Conservation (phyloP, 2,113 vertebrate genomes). For the Hippoglossus stenolepis region DNA sequence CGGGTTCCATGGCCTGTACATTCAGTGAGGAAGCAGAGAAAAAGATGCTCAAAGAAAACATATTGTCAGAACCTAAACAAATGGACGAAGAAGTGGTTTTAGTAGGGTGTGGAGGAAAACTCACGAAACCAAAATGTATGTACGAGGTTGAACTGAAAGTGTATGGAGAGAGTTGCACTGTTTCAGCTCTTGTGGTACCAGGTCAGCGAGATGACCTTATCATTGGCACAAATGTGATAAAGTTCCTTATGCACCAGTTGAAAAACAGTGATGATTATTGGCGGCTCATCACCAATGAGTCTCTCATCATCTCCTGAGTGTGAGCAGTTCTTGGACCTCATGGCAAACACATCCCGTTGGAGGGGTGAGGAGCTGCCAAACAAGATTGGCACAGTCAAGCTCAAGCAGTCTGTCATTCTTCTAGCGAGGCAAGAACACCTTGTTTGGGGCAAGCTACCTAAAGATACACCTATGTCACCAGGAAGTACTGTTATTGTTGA, state of each 20-base stretch:
- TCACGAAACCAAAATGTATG: neutral
- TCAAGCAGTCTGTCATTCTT: constrained; percentile 8
- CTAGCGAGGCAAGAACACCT: constrained; percentile 33
- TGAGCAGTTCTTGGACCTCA: neutral
- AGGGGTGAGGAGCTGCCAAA: neutral
- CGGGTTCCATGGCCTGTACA: neutral
- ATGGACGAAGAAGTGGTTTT: neutral
- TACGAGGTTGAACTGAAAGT: neutral
- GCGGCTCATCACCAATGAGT: neutral
- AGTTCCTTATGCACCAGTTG: neutral
- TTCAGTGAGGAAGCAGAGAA: neutral
- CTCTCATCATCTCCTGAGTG: neutral
- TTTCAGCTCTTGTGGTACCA: neutral
- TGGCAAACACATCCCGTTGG: constrained; percentile 9
- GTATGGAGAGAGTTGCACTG: neutral
- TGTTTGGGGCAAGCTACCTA: constrained; percentile 29
- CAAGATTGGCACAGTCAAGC: constrained; percentile 2
- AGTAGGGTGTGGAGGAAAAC: neutral
- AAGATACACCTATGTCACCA: neutral
- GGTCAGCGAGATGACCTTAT: neutral
- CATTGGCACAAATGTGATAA: neutral
- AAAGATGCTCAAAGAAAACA: neutral
- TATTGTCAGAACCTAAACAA: neutral
- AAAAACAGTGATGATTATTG: neutral
- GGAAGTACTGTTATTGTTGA: constrained; percentile 18